phyloP scores from a whole-genome alignment of 2,113 vertebrate species.

The Pseudopipra pipra region DNA sequence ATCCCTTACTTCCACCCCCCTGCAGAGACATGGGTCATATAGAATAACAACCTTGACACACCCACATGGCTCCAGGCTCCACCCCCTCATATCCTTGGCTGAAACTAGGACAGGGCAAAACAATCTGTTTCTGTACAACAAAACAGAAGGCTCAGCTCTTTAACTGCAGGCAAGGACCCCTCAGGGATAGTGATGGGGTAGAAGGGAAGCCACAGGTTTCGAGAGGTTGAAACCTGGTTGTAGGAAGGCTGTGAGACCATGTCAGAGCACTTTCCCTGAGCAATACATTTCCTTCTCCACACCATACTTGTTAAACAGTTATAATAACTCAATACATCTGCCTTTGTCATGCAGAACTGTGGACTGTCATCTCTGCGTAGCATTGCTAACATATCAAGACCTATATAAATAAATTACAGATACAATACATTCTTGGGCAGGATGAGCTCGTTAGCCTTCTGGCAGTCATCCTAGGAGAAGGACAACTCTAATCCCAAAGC shows the following conservation, averaged over 20 bases:
- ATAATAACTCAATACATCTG: not conserved
- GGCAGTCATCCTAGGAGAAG: too few species aligned
- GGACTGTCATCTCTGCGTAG: not conserved
- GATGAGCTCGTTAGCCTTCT: too few species aligned
- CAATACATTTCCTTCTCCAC: not conserved
- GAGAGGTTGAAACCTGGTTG: not conserved
- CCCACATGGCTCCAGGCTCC: not conserved
- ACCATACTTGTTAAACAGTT: not conserved
- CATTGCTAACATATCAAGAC: not conserved
- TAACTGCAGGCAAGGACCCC: not conserved
- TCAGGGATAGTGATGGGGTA: not conserved
- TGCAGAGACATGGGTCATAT: not conserved
- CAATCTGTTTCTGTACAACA: not conserved
- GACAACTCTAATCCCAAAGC: too few species aligned
- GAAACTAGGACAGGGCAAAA: not conserved
- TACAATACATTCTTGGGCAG: too few species aligned
- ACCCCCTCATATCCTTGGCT: rapidly evolving
- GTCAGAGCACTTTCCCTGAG: not conserved
- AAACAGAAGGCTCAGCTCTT: not conserved
- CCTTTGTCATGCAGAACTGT: not conserved
- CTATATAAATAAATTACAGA: not conserved
- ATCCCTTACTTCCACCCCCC: not conserved
- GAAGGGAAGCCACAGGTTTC: not conserved
- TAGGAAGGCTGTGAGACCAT: not conserved
- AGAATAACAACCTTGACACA: not conserved